A percentile compares a stretch with the other conserved stretches of the same genome.
Evolutionary conservation across 2,797 vertebrate species (phyloP).

Genomic region (Euthynnus affinis): DNA sequence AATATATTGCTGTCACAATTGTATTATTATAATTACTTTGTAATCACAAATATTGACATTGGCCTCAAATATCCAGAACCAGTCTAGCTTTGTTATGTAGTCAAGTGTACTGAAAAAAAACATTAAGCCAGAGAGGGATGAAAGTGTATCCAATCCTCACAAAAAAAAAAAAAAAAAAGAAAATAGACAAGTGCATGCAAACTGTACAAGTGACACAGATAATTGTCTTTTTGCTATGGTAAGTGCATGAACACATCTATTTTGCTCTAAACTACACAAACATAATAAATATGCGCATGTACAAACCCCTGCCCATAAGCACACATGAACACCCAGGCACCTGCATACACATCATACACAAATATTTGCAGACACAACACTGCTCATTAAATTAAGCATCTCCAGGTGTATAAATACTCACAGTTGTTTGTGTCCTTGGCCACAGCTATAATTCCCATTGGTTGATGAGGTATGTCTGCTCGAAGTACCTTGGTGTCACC

Average conservation of each 20-base stretch:
- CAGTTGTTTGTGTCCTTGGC: constrained; percentile 97
- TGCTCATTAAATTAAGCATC: constrained; percentile 1
- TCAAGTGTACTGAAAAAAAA: constrained; percentile 18
- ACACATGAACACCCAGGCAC: constrained; percentile 13
- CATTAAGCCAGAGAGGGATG: background rate
- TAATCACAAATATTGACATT: background rate
- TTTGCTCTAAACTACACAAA: constrained; percentile 30
- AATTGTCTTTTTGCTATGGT: background rate
- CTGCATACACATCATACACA: constrained; percentile 32
- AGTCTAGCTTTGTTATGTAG: background rate
- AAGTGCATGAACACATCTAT: constrained; percentile 23
- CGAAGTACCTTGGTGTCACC: constrained; percentile 95
- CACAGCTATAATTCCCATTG: constrained; percentile 97
- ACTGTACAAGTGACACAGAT: background rate
- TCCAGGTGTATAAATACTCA: constrained; percentile 85
- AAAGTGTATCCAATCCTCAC: constrained; percentile 5
- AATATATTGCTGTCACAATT: background rate
- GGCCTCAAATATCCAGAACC: background rate
- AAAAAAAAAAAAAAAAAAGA: constrained; percentile 1
- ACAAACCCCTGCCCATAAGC: constrained; percentile 8
- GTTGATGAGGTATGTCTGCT: constrained; percentile 97
- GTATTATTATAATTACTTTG: no score
- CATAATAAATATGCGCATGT: constrained; percentile 36
- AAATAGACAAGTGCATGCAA: background rate
- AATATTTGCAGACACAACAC: constrained; percentile 52